Percentiles rank a stretch among this genome's conserved stretches.
These are phyloP conservation scores for Scarus forsteni DNA, from an alignment of 2,797 vertebrate genomes.

Conservation along the genomic window DNA sequence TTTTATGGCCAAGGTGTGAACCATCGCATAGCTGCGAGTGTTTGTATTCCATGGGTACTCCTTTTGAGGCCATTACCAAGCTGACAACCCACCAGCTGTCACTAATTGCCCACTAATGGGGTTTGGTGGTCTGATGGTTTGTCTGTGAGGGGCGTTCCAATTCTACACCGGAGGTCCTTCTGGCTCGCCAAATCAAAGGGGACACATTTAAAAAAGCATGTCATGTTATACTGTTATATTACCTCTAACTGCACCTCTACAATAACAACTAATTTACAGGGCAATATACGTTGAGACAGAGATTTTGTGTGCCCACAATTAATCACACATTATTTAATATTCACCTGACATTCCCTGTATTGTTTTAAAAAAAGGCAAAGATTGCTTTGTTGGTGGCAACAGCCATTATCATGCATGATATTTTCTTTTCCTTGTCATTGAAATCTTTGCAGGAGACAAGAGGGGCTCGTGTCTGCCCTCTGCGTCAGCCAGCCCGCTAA, in stretches of 20 bases:
- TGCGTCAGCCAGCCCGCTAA: constrained; percentile 89
- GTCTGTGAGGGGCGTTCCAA: constrained; percentile 84
- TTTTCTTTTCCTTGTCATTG: constrained; percentile 84
- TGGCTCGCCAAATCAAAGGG: constrained; percentile 84
- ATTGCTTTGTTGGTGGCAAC: constrained; percentile 72
- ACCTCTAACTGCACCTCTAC: constrained; percentile 73
- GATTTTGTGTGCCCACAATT: constrained; percentile 62
- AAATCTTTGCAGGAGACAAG: constrained; percentile 85
- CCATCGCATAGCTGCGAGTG: constrained; percentile 66
- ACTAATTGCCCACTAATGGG: constrained; percentile 91
- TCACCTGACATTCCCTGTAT: constrained; percentile 72
- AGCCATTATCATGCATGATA: constrained; percentile 81
- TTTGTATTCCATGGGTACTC: constrained; percentile 83
- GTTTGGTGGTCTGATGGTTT: constrained; percentile 86
- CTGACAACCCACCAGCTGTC: constrained; percentile 90
- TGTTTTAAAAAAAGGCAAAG: constrained; percentile 53
- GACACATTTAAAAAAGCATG: constrained; percentile 85
- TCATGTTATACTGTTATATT: constrained; percentile 82
- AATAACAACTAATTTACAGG: constrained; percentile 60
- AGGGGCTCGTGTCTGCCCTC: constrained; percentile 85
- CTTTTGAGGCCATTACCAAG: constrained; percentile 87
- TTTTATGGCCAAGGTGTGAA: constrained; percentile 69
- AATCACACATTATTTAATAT: constrained; percentile 71
- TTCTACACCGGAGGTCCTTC: constrained; percentile 84
- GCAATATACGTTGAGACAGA: constrained; percentile 49